Conservation (phyloP, 2,888 invertebrate species). For the Hyposoter didymator region DNA sequence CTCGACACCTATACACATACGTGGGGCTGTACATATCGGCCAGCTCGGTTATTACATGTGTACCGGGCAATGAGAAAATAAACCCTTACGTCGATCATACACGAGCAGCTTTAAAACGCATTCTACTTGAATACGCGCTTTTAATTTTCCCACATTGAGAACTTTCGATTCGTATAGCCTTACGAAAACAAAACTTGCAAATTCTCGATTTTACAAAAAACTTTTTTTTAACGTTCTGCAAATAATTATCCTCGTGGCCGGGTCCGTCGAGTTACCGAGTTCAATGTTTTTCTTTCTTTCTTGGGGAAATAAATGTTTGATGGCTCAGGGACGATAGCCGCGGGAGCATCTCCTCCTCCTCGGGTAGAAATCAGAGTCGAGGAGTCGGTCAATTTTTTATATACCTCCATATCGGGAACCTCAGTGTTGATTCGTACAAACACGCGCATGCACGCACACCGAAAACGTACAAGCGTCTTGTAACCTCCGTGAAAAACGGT, state of each 20-base stretch:
- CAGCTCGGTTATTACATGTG: slow-evolving; percentile 41
- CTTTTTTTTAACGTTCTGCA: slow-evolving; percentile 1
- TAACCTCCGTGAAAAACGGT: slow-evolving; percentile 42
- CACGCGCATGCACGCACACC: neutral
- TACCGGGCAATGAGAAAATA: slow-evolving; percentile 53
- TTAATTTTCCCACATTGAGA: neutral
- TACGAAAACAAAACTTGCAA: neutral
- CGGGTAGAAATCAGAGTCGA: slow-evolving; percentile 7
- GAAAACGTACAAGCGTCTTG: slow-evolving; percentile 33
- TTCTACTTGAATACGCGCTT: neutral
- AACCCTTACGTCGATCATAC: slow-evolving; percentile 66
- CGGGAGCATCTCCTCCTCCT: slow-evolving; percentile 36
- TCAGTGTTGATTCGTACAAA: slow-evolving; percentile 2
- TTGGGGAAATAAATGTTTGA: neutral
- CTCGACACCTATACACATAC: slow-evolving; percentile 51
- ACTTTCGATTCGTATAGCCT: slow-evolving; percentile 2
- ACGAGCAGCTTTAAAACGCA: slow-evolving; percentile 52
- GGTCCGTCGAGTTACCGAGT: neutral
- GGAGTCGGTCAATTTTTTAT: slow-evolving; percentile 42
- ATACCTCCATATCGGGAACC: slow-evolving; percentile 52
- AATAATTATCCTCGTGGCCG: slow-evolving; percentile 7
- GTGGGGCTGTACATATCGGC: neutral
- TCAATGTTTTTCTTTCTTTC: slow-evolving; percentile 47
- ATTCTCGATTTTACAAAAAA: slow-evolving; percentile 24
- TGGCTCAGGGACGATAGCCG: slow-evolving; percentile 51